These are phyloP conservation scores for Heliconius hortense DNA, from an alignment of 2,888 invertebrate genomes.

Conservation along the genomic window DNA sequence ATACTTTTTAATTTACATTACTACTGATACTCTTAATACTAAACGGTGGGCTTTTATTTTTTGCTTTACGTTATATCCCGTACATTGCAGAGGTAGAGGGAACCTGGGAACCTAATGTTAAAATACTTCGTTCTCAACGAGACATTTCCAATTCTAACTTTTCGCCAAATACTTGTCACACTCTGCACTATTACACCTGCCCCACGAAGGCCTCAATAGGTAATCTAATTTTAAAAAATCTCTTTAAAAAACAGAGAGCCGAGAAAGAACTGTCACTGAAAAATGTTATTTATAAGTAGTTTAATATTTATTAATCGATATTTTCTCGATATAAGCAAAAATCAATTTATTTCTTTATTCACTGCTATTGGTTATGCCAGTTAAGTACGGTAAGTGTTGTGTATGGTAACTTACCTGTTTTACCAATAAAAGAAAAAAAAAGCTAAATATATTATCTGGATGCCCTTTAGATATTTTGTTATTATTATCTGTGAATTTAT, in stretches of 20 bases:
- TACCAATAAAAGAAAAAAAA: neutral
- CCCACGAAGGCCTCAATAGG: too few relatives aligned
- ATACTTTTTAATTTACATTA: too few relatives aligned
- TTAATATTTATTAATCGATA: neutral
- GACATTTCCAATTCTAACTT: neutral
- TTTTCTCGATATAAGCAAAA: neutral
- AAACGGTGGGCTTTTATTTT: too few relatives aligned
- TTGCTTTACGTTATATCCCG: neutral
- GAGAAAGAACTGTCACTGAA: neutral
- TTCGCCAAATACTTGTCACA: neutral
- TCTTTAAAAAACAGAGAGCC: neutral
- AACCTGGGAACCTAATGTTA: neutral
- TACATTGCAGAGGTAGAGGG: neutral
- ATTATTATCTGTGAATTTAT: neutral
- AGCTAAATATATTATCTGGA: neutral
- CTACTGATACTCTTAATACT: too few relatives aligned
- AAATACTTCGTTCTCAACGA: neutral
- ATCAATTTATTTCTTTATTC: neutral
- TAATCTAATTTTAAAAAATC: too few relatives aligned
- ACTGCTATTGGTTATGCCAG: neutral
- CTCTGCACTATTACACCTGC: too few relatives aligned
- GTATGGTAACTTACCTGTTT: neutral
- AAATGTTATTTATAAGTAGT: neutral
- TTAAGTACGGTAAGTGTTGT: neutral
- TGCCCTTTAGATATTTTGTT: slow-evolving; percentile 1